Conservation (phyloP, 2,797 vertebrate species). For the Lophotriccus pileatus region DNA sequence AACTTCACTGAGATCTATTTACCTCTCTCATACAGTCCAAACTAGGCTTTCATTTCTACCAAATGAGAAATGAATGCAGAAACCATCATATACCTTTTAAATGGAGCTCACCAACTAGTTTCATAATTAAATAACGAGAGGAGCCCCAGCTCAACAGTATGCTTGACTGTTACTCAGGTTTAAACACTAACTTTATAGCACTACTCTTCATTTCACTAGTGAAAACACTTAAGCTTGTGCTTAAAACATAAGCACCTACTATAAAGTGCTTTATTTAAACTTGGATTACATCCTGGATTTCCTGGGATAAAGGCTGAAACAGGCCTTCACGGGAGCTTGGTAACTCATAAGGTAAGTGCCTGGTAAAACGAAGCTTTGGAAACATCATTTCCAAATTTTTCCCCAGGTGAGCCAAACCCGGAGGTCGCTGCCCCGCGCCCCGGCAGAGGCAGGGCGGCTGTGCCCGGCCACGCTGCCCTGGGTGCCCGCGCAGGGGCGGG, state of each 20-base stretch:
- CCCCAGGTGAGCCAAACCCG: neutral
- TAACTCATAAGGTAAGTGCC: neutral
- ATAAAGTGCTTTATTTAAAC: neutral
- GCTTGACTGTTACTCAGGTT: neutral
- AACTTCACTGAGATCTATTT: neutral
- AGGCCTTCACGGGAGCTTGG: neutral
- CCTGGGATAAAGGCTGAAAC: neutral
- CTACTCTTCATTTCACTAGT: neutral
- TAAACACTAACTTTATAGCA: neutral
- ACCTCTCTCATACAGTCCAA: neutral
- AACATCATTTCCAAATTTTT: rapidly evolving
- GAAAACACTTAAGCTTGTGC: neutral
- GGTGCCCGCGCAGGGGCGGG: no score
- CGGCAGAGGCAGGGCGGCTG: neutral
- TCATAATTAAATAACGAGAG: neutral
- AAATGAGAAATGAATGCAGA: neutral
- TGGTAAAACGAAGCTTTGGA: neutral
- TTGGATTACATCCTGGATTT: neutral
- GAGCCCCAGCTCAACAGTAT: neutral
- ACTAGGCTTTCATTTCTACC: neutral
- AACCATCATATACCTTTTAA: neutral
- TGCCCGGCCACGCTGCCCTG: no score
- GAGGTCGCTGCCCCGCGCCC: neutral
- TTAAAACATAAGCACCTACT: neutral
- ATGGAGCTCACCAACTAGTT: neutral